These are phyloP conservation scores for Linnaemya vulpina DNA, from an alignment of 2,888 invertebrate genomes.

Conservation along the genomic window DNA sequence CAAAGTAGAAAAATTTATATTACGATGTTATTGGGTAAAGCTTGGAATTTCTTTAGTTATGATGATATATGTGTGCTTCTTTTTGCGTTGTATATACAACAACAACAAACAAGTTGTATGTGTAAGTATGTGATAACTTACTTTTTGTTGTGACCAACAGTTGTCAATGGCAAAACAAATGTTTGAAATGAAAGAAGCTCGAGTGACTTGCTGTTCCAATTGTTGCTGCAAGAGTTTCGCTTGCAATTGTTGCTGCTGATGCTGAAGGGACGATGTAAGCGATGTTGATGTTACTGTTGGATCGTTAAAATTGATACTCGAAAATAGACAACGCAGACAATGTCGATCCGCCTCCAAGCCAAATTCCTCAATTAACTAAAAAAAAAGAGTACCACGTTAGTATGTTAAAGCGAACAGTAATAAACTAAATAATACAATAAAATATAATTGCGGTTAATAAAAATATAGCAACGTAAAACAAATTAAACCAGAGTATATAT, in stretches of 20 bases:
- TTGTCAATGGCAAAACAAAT: slow-evolving; percentile 95
- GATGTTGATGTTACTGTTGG: slow-evolving; percentile 85
- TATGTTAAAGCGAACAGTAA: neutral
- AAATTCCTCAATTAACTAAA: slow-evolving; percentile 93
- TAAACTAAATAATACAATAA: neutral
- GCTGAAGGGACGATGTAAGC: slow-evolving; percentile 82
- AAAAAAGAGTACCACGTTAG: neutral
- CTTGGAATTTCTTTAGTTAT: no score
- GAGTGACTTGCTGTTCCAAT: slow-evolving; percentile 90
- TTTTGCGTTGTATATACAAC: no score
- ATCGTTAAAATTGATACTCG: slow-evolving; percentile 92
- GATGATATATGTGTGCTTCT: no score
- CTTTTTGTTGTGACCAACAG: slow-evolving; percentile 90
- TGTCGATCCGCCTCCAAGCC: slow-evolving; percentile 99
- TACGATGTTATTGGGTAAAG: no score
- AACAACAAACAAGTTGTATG: no score
- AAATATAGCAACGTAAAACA: neutral
- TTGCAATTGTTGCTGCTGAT: slow-evolving; percentile 87
- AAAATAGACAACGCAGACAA: slow-evolving; percentile 96
- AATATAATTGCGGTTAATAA: neutral
- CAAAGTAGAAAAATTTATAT: no score
- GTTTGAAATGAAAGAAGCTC: slow-evolving; percentile 93
- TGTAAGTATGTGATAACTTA: slow-evolving; percentile 78
- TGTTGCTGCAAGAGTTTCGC: slow-evolving; percentile 91
- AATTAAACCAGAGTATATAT: neutral